Evolutionary conservation across 2,113 vertebrate species (phyloP), one percentile per base, ranked within the genome.

Genomic region (Rhea pennata): DNA sequence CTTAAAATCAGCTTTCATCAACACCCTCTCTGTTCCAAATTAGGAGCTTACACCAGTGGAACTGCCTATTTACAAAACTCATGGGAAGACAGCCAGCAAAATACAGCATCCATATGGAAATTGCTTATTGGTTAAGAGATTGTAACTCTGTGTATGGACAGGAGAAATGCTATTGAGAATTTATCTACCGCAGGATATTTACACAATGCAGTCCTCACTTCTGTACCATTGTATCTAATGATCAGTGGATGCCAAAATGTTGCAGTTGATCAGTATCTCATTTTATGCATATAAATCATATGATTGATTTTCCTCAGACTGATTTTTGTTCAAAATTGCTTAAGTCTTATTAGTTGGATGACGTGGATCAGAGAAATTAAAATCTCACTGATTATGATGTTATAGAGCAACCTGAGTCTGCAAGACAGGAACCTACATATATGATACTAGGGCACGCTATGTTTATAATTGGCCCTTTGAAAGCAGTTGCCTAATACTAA

Each of bases 321-420:
- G 77, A 51, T 80, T 94, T 95, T 95, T 96, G 78, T 83, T 90
- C 36, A 70, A 10, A 95, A 88, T 87, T 85, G 71, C 78, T 90
- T 87, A 90, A 91, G 36, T 31, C n/a, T 54, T 70, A 39, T 82
- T 94, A 84, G 65, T 26, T 87, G 50, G 50, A 85, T 92, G 88
- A 90, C 79, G n/a, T 10, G 64, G 91, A 31, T 79, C 67, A 86
- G 64, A 90, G 33, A 84, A 92, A 90, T 73, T 91, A 82, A 86
- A 86, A 23, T 77, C 69, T 66, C 23, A 5, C 59, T n/a, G 81
- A 85, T 91, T 50, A 64, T 85, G 75, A 77, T 80, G 78, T 92
- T 79, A 50, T n/a, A 88, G 80, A 80, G 67, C 54, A 92, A 71
- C 50, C 44, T 48, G 44, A 70, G 36, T 70, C 53, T 88, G 81